Base-by-base conservation (phyloP, 2,888 invertebrate genomes). In the Graphium colonna region DNA sequence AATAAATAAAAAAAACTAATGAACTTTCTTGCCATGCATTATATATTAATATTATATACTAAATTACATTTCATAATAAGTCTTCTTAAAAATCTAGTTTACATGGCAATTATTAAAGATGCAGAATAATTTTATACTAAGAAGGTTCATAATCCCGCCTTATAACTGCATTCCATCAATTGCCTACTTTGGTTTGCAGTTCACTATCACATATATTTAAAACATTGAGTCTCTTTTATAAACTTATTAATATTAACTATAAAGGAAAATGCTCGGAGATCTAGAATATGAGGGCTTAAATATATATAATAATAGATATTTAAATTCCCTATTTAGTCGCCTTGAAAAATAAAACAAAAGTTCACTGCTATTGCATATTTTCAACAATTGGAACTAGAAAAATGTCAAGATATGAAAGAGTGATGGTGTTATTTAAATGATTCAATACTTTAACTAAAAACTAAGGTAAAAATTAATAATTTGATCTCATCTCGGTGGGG, bases 161-260 rank as follows among this genome's bases (percentile, higher is more conserved):
- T 38, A 18, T 43, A 13, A 13, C 18, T 21, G 33, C 13, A 41
- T 31, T 41, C n/a, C 15, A 50, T 55, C 3, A 3, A 31, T 10
- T 21, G 21, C 31, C 31, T 31, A 31, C 31, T 9, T 31, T 31
- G 31, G 31, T 10, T 31, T 31, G 31, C 31, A 31, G 31, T 59
- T 33, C 51, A 42, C 56, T 38, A 54, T 62, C 67, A 66, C 52
- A 62, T 58, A 58, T 42, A 68, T 60, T 75, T 83, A 81, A 82
- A 82, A 83, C 81, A 79, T 76, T 73, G 71, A 74, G 67, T 77
- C 79, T 82, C 79, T 70, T 77, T 69, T 69, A 57, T 54, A 15
- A 15, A 16, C 16, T 40, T 40, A 40, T 16, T 16, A 9, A 10
- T 21, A 41, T 18, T 10, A 1, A 41, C 18, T 12, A 41, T 8